Conservation (phyloP, 2,797 vertebrate genomes). For the Rhynchonycteris naso region DNA sequence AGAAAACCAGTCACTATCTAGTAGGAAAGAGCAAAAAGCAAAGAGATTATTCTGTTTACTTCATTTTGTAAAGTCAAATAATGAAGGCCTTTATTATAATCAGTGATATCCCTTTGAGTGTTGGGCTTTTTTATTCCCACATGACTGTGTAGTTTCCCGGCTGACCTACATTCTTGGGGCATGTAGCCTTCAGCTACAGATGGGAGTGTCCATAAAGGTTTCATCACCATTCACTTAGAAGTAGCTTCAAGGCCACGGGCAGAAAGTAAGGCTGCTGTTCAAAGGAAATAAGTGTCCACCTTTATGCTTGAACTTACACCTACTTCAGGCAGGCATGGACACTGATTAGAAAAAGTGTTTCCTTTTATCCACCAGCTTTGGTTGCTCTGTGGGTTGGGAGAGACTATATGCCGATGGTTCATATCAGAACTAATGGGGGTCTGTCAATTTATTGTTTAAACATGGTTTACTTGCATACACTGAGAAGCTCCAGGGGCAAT, state of each 20-base stretch:
- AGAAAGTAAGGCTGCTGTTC: background rate
- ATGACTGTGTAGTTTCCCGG: background rate
- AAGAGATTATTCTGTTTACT: background rate
- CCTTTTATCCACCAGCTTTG: background rate
- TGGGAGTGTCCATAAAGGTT: background rate
- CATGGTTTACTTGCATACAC: background rate
- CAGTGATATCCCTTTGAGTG: background rate
- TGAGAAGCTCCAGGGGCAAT: background rate
- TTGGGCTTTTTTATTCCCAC: background rate
- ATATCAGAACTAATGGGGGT: background rate
- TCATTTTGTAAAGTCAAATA: background rate
- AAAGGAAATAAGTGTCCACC: background rate
- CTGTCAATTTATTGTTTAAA: background rate
- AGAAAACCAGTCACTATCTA: background rate
- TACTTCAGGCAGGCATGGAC: background rate
- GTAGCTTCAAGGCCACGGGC: background rate
- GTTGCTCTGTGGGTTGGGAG: background rate
- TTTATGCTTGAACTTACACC: background rate
- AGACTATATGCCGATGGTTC: background rate
- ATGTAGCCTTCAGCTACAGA: background rate
- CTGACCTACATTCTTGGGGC: background rate
- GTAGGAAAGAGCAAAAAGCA: conserved; percentile 14
- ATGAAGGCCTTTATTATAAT: background rate
- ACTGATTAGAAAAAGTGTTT: background rate
- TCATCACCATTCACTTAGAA: background rate